Conservation (phyloP, 2,888 invertebrate genomes). For the Mongoloraphidia duomilia region DNA sequence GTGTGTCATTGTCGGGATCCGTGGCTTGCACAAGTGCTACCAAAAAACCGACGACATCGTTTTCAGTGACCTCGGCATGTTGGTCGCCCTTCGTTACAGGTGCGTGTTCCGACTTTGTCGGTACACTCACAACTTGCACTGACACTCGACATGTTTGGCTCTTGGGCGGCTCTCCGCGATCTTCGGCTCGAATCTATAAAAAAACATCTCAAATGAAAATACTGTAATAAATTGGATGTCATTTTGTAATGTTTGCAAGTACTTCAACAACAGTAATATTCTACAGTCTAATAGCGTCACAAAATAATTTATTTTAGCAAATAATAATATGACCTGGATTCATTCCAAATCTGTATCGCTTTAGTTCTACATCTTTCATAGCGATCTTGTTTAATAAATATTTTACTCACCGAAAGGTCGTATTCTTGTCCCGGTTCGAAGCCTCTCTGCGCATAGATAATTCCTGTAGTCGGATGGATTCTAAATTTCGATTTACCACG, state of each 20-base stretch:
- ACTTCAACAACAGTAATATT: too few species aligned
- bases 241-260: too few species aligned
- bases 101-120: constrained; percentile 44
- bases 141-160: constrained; percentile 62
- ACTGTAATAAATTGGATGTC: too few species aligned
- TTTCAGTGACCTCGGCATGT: constrained; percentile 64
- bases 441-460: constrained; percentile 60
- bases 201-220: constrained; percentile 4
- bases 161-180: constrained; percentile 59
- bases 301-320: too few species aligned
- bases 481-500: constrained; percentile 66
- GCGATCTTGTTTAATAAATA: constrained; percentile 3
- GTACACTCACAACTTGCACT: constrained; percentile 47
- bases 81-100: constrained; percentile 45
- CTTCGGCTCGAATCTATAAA: constrained; percentile 61
- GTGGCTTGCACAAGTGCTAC: constrained; percentile 73
- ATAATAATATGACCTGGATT: too few species aligned
- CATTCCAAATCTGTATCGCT: too few species aligned
- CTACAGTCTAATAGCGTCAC: too few species aligned
- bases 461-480: constrained; percentile 68
- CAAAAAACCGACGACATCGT: constrained; percentile 74
- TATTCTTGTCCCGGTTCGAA: constrained; percentile 54
- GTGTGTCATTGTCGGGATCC: constrained; percentile 71
- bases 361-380: too few species aligned
- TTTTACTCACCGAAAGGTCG: constrained; percentile 44